These are phyloP conservation scores for Drosophila ogumai DNA, from an alignment of 1,140 invertebrate genomes.

Conservation along the genomic window DNA sequence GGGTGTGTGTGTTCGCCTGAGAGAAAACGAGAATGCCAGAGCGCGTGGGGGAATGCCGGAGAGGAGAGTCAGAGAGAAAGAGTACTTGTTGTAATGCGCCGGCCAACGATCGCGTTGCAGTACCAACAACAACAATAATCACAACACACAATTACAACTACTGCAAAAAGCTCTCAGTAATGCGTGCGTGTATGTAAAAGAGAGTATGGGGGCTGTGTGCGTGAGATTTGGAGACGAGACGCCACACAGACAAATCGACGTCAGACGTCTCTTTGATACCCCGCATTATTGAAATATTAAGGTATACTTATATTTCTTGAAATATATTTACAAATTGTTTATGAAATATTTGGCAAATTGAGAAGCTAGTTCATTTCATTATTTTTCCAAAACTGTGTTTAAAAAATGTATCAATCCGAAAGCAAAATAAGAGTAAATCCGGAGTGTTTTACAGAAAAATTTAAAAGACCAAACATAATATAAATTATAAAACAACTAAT, in stretches of 20 bases:
- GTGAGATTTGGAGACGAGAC: constrained; percentile 56
- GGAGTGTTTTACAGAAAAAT: too few relatives aligned
- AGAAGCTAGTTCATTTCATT: too few relatives aligned
- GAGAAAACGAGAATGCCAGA: constrained; percentile 23
- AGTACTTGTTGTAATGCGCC: constrained; percentile 60
- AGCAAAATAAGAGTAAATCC: too few relatives aligned
- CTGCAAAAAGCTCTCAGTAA: constrained; percentile 47
- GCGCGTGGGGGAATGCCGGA: constrained; percentile 15
- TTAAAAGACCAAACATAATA: too few relatives aligned
- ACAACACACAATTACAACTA: constrained; percentile 36
- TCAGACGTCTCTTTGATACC: constrained; percentile 46
- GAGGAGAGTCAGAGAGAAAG: constrained; percentile 16
- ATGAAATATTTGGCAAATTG: neutral
- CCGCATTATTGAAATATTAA: neutral
- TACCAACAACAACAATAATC: constrained; percentile 25
- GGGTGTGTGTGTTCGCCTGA: neutral
- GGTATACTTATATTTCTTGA: neutral
- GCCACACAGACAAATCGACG: constrained; percentile 71
- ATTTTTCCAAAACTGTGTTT: too few relatives aligned
- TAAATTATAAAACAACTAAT: neutral
- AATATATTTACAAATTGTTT: neutral
- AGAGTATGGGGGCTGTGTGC: constrained; percentile 14
- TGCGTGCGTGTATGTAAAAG: neutral
- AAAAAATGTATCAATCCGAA: too few relatives aligned
- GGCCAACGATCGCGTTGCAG: constrained; percentile 67